These are phyloP conservation scores for Lasaia peninsularis DNA, from an alignment of 1,140 invertebrate genomes.

Conservation along the genomic window DNA sequence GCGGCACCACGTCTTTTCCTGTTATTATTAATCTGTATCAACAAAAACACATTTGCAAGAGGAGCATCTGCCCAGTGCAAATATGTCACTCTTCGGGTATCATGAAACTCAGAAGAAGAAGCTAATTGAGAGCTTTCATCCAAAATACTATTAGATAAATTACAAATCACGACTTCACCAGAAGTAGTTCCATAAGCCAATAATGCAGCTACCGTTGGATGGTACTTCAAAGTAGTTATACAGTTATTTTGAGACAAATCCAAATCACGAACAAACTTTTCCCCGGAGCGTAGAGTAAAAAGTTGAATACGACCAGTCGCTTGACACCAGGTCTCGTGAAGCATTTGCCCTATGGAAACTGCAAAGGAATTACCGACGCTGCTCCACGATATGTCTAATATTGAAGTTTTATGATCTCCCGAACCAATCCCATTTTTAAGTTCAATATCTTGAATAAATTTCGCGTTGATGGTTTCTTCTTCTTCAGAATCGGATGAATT, in stretches of 20 bases:
- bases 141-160: slow-evolving; percentile 35
- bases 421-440: slow-evolving; percentile 36
- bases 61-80: slow-evolving; percentile 52
- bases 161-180: slow-evolving; percentile 58
- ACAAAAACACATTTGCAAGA: slow-evolving; percentile 43
- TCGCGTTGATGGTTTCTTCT: slow-evolving; percentile 43
- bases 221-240: slow-evolving; percentile 50
- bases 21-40: slow-evolving; percentile 50
- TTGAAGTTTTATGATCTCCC: slow-evolving; percentile 42
- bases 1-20: slow-evolving; percentile 48
- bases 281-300: slow-evolving; percentile 43
- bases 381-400: slow-evolving; percentile 55
- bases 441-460: slow-evolving; percentile 49
- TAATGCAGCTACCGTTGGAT: slow-evolving; percentile 48
- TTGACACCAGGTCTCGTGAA: slow-evolving; percentile 56
- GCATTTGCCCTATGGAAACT: slow-evolving; percentile 42
- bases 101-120: slow-evolving; percentile 48
- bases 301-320: slow-evolving; percentile 51
- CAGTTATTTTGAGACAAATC: slow-evolving; percentile 58
- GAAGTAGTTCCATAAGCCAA: slow-evolving; percentile 56
- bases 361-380: slow-evolving; percentile 56
- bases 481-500: slow-evolving; percentile 62
- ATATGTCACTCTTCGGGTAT: slow-evolving; percentile 38
- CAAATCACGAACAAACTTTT: slow-evolving; percentile 43
- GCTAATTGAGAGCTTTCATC: slow-evolving; percentile 40